Evolutionary conservation across 37 sponge, comb jelly and placozoan genomes (phyloP), one percentile per base, ranked within the genome.

Genomic region (Tethya wilhelma): DNA sequence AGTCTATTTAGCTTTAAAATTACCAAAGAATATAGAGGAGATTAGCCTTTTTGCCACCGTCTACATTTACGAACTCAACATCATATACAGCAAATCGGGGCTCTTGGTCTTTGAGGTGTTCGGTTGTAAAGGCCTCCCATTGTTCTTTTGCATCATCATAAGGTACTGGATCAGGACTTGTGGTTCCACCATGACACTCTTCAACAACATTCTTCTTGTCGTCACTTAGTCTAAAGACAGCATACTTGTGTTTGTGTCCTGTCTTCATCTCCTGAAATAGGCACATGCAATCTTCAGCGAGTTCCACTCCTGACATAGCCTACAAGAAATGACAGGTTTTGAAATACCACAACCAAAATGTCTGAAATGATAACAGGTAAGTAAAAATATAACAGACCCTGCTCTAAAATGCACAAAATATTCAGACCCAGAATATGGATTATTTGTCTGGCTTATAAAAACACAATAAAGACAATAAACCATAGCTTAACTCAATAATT

Each of bases 11-110:
- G n/a, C n/a, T n/a, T n/a, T n/a, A n/a, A n/a, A n/a, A n/a, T 85
- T 26, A 91, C 91, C 91, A 91, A 67, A 91, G 86, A 22, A 91
- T 82, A 65, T 86, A 91, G 1, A 84, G 87, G 40, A 91, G 25
- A 45, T 91, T 91, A 7, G 78, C 65, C 3, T 86, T 63, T 26
- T 57, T 38, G 5, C 91, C 44, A 23, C 87, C 84, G 17, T 86
- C 91, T 26, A 83, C 86, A 32, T 56, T 72, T 26, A 53, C 78
- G 67, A 91, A 87, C 36, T 74, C 70, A 46, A 91, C 86, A 38
- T 91, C 91, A 49, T 86, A 91, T 57, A 91, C 45, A 26, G 78
- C 65, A 40, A 86, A 91, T 53, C 84, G 74, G 49, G 91, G 91
- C 53, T 91, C 87, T 32, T 74, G 79, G 5, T 42, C 55, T 57